phyloP scores from a whole-genome alignment of 2,113 vertebrate species.

The Nerophis lumbriciformis region DNA sequence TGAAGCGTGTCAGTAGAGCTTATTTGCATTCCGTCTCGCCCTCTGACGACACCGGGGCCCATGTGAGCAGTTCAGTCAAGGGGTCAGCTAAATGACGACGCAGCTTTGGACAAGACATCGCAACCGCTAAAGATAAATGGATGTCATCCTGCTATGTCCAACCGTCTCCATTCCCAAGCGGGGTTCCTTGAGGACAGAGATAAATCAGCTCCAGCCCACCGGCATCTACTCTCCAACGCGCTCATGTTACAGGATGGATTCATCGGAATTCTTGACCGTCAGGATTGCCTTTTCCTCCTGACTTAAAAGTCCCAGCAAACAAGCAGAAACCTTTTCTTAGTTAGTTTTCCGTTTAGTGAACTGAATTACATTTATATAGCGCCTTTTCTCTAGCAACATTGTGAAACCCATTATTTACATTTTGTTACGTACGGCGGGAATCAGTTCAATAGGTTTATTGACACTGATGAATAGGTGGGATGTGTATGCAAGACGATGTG shows the following conservation, averaged over 20 bases:
- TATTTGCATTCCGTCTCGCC: conserved; percentile 25
- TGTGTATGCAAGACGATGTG: too few species aligned
- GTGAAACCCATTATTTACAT: too few species aligned
- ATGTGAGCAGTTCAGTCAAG: background rate
- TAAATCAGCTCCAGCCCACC: conserved; percentile 6
- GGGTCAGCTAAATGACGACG: conserved; percentile 10
- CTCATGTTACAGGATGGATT: conserved; percentile 26
- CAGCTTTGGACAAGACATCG: conserved; percentile 23
- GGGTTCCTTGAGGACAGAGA: conserved; percentile 26
- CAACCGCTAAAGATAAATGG: conserved; percentile 6
- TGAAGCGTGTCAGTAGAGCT: conserved; percentile 30
- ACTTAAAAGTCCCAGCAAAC: conserved; percentile 8
- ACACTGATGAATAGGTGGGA: too few species aligned
- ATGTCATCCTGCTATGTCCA: conserved; percentile 18
- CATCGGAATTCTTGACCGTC: conserved; percentile 10
- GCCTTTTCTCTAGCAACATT: too few species aligned
- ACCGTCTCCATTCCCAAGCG: background rate
- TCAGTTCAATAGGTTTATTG: too few species aligned
- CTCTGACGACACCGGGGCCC: conserved; percentile 2
- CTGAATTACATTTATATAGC: too few species aligned
- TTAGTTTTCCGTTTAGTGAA: too few species aligned
- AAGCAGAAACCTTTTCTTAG: background rate
- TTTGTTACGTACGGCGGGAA: too few species aligned
- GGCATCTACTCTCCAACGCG: conserved; percentile 7
- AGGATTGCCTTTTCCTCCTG: conserved; percentile 12